Evolutionary conservation across 2,888 invertebrate genomes (phyloP), one percentile per base, ranked within the genome.

Genomic region (Pelosia muscerda): DNA sequence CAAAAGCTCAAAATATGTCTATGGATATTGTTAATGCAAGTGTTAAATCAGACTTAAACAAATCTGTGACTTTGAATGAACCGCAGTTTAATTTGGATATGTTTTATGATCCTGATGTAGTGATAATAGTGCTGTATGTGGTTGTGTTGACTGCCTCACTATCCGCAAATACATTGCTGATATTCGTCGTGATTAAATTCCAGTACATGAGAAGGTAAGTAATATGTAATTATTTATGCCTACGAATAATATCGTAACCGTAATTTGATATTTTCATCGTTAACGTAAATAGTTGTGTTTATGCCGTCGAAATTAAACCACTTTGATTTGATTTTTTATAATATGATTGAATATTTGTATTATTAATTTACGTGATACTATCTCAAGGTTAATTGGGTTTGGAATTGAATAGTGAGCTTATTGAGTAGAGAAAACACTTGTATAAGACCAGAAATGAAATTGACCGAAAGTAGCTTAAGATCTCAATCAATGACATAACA

Each of bases 151-250:
- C 96, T 0, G 90, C 96, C 0, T 97, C 97, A 1, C 91, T 97
- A 55, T 92, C 96, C 0, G 96, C 97, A 8, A 97, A 97, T 79
- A 94, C 96, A 8, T 91, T 97, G 81, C 96, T 97, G 62, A 97
- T 97, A 77, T 94, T 96, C 74, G 96, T 97, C 34, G 96, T 97
- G 77, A 95, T 96, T 89, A 96, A 96, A 87, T 97, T 96, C 87
- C 96, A 96, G 88, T 96, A 96, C 80, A 96, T 97, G 96, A 93
- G 96, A 79, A 97, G 96, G 97, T 97, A 85, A 95, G 96, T 89
- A 9, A 15, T n/a, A 8, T 23, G 15, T 26, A 19, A n/a, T 5
- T 55, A 3, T 53, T 4, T 2, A 3, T 5, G 3, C 15, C 1
- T 55, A 3, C 23, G 11, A 23, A 11, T 34, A 9, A 22, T 23